Evolutionary conservation across 1,140 invertebrate species (phyloP).

Genomic region (Papilio helenus): DNA sequence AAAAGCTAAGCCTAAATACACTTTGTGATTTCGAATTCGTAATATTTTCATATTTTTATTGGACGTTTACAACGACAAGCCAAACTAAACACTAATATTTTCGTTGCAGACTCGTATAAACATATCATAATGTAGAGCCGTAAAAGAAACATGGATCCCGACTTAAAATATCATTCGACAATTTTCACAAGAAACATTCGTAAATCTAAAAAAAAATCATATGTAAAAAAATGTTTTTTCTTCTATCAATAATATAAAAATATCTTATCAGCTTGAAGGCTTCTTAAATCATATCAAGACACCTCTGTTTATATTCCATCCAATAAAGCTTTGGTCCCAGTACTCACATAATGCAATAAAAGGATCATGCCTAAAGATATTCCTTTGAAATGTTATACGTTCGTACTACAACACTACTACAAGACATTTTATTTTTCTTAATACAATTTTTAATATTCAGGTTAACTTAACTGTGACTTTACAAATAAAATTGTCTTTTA

Average conservation of each 20-base stretch:
- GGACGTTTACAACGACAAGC: slow-evolving; percentile 4
- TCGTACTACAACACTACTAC: neutral
- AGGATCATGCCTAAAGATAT: neutral
- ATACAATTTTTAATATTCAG: neutral
- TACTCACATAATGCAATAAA: slow-evolving; percentile 12
- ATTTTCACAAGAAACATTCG: neutral
- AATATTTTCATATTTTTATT: slow-evolving; percentile 1
- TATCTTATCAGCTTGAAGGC: neutral
- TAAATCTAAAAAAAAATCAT: neutral
- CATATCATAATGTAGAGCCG: neutral
- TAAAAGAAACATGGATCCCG: neutral
- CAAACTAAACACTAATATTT: slow-evolving; percentile 6
- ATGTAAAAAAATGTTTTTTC: neutral
- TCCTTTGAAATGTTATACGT: neutral
- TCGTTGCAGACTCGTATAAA: neutral
- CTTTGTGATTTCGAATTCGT: neutral
- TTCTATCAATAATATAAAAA: neutral
- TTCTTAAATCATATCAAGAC: slow-evolving; percentile 16
- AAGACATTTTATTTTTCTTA: neutral
- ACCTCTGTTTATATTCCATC: slow-evolving; percentile 40
- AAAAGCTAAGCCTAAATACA: neutral
- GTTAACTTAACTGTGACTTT: too few species aligned
- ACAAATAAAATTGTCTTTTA: too few species aligned
- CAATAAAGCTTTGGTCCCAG: slow-evolving; percentile 40
- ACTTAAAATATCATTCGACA: slow-evolving; percentile 12